phyloP scores from a whole-genome alignment of 2,113 vertebrate species.

The Semicossyphus pulcher region DNA sequence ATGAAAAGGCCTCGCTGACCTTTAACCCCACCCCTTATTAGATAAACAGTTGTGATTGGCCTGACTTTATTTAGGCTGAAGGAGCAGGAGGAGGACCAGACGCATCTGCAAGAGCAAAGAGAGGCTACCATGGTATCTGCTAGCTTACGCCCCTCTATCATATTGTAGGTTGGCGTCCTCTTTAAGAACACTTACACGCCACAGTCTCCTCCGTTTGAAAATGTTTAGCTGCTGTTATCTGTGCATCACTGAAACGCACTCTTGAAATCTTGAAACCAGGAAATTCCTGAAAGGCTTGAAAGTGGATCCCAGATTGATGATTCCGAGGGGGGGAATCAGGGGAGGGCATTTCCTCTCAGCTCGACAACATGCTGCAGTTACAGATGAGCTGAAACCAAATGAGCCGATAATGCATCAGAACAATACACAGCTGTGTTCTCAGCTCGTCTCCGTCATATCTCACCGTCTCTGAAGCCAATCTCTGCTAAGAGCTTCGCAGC shows the following conservation, averaged over 20 bases:
- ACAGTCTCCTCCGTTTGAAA: neutral
- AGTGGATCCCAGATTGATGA: neutral
- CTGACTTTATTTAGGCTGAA: too few species aligned
- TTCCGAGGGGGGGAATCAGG: neutral
- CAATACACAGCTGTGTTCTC: neutral
- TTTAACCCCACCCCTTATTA: too few species aligned
- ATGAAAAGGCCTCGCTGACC: too few species aligned
- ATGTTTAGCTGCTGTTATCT: neutral
- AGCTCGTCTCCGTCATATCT: neutral
- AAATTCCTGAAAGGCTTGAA: neutral
- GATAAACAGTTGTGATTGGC: too few species aligned
- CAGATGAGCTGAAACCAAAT: constrained; percentile 22
- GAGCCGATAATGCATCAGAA: constrained; percentile 28
- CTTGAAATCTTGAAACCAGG: neutral
- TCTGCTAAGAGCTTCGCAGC: neutral
- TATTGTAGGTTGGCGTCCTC: too few species aligned
- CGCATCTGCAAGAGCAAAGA: too few species aligned
- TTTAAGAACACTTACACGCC: too few species aligned
- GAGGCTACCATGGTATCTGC: too few species aligned
- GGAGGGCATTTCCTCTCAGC: neutral
- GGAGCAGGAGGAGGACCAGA: too few species aligned
- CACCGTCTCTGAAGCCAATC: constrained; percentile 5
- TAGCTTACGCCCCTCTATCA: too few species aligned
- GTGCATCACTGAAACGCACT: neutral
- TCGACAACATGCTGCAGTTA: neutral